Conservation (phyloP, 1,140 invertebrate species). For the Goniozus legneri region DNA sequence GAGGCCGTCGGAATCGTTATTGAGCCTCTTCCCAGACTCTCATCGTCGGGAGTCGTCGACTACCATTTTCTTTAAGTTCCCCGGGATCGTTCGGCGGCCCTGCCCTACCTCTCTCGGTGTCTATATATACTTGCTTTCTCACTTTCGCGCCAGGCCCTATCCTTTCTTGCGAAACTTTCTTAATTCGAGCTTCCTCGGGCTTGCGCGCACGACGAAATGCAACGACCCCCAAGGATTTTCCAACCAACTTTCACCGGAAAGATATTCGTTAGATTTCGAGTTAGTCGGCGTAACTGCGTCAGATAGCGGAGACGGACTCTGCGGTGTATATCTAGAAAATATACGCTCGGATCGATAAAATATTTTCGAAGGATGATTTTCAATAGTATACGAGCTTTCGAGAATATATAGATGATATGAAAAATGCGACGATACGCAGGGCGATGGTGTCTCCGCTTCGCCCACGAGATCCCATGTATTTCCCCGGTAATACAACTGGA, state of each 20-base stretch:
- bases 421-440: conserved; percentile 7
- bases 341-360: not conserved
- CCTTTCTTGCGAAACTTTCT: conserved; percentile 31
- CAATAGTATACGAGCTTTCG: too few species aligned
- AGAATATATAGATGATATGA: conserved; percentile 12
- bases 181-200: conserved; percentile 28
- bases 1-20: conserved; percentile 28
- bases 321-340: not conserved
- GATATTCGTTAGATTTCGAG: conserved; percentile 15
- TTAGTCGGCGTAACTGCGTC: conserved; percentile 9
- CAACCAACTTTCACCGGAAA: not conserved
- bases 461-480: conserved; percentile 26
- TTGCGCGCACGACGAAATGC: conserved; percentile 15
- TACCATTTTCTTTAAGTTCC: conserved; percentile 31
- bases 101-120: conserved; percentile 12
- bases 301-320: not conserved
- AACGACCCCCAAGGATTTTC: conserved; percentile 2
- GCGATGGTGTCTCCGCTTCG: conserved; percentile 19
- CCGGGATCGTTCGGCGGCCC: conserved; percentile 16
- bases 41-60: conserved; percentile 21
- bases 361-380: too few species aligned
- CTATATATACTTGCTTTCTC: conserved; percentile 2
- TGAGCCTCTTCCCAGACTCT: conserved; percentile 26
- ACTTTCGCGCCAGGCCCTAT: too few species aligned
- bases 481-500: conserved; percentile 27